A percentile compares a stretch with the other conserved stretches of the same genome.
Evolutionary conservation across 2,113 vertebrate species (phyloP).

Genomic region (Crotalus helleri): DNA sequence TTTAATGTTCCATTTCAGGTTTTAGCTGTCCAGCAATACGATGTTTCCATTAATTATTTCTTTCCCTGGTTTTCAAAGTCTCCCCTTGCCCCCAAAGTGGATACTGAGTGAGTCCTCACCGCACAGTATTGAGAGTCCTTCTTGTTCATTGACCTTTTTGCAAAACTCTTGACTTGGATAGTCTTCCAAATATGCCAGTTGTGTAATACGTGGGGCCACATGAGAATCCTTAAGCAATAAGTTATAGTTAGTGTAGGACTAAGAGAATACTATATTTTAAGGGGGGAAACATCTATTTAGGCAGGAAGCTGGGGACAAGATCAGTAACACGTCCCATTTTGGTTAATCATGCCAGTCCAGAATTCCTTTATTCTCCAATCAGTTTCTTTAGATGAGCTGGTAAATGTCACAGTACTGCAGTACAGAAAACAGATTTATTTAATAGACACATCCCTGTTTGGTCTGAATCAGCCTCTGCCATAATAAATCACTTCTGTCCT

Average conservation of each 20-base stretch:
- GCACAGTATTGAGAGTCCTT: background rate
- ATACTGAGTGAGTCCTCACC: background rate
- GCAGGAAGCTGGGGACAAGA: background rate
- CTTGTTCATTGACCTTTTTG: background rate
- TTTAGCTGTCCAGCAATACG: background rate
- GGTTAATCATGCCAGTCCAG: background rate
- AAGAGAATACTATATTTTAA: constrained; percentile 31
- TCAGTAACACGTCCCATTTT: constrained; percentile 31
- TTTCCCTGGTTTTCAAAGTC: background rate
- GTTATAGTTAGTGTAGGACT: background rate
- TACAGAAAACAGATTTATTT: constrained; percentile 40
- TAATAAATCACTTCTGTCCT: constrained; percentile 52
- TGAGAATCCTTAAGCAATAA: background rate
- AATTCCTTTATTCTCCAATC: constrained; percentile 30
- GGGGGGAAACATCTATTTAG: constrained; percentile 22
- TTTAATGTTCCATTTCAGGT: background rate
- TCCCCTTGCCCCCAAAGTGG: background rate
- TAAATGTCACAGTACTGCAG: constrained; percentile 43
- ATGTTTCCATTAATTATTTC: background rate
- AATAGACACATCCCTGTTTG: constrained; percentile 48
- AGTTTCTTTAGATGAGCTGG: constrained; percentile 24
- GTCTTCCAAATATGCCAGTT: background rate
- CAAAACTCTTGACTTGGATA: background rate
- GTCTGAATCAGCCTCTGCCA: constrained; percentile 45
- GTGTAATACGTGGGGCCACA: background rate